A percentile compares a stretch with the other conserved stretches of the same genome.
Evolutionary conservation across 1,140 invertebrate genomes (phyloP).

Genomic region (Platyura marginata): DNA sequence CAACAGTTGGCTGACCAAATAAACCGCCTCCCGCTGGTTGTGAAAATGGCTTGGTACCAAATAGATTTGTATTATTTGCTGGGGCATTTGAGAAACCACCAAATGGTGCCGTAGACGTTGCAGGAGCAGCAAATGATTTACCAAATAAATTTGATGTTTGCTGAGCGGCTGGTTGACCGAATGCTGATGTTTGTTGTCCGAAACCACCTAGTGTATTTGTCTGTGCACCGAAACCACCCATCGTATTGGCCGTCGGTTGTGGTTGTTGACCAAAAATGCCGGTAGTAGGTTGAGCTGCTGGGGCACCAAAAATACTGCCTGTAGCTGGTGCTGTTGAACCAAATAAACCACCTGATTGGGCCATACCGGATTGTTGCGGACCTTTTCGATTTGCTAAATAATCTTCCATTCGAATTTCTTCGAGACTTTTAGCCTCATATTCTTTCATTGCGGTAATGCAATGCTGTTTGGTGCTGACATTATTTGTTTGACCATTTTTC

Average conservation of each 20-base stretch:
- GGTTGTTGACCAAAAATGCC: slow-evolving; percentile 26
- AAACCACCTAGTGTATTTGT: slow-evolving; percentile 9
- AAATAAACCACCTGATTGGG: slow-evolving; percentile 6
- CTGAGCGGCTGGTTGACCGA: background rate
- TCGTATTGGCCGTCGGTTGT: slow-evolving; percentile 15
- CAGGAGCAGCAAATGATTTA: slow-evolving; percentile 11
- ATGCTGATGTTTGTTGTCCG: background rate
- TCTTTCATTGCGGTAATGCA: slow-evolving; percentile 97
- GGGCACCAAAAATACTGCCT: slow-evolving; percentile 32
- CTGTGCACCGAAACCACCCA: slow-evolving; percentile 24
- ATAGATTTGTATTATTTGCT: slow-evolving; percentile 10
- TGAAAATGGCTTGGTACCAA: slow-evolving; percentile 20
- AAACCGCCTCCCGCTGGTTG: slow-evolving; percentile 16
- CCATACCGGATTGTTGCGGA: slow-evolving; percentile 15
- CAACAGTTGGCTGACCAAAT: slow-evolving; percentile 14
- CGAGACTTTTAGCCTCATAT: slow-evolving; percentile 84
- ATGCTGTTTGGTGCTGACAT: slow-evolving; percentile 78
- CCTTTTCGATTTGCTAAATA: slow-evolving; percentile 81
- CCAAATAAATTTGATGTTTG: slow-evolving; percentile 24
- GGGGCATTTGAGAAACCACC: slow-evolving; percentile 20
- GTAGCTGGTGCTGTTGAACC: slow-evolving; percentile 14
- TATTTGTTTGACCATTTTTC: slow-evolving; percentile 64
- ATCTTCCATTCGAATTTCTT: slow-evolving; percentile 87
- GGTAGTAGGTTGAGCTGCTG: slow-evolving; percentile 20
- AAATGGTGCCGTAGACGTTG: slow-evolving; percentile 12